Base-by-base conservation (phyloP, 2,888 invertebrate species). In the Cryptocephalus moraei region DNA sequence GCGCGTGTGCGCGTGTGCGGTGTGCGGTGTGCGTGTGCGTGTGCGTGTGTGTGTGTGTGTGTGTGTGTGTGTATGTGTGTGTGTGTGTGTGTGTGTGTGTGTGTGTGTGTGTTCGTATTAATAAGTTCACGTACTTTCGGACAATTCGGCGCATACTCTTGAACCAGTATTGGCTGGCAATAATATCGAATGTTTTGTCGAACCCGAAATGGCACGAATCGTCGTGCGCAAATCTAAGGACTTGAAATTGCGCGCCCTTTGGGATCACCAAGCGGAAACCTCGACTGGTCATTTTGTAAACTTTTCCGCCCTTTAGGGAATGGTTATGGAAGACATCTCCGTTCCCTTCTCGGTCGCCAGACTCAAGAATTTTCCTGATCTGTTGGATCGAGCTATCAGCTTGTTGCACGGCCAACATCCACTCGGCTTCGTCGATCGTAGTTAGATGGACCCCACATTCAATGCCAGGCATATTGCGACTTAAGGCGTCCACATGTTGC, bases 241-340 rank as follows among this genome's bases (percentile, higher is more conserved):
- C 22, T 41, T 45, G 45, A n/a, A 55, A 54, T 13, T 62, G 60
- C 8, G 65, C 53, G 45, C 60, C 56, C 50, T 54, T 50, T 2
- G 67, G 65, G 10, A 65, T 63, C 1, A 63, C 59, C 58, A 62
- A 63, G 44, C 36, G 14, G 8, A 10, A 31, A 31, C 41, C 41
- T 9, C 32, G 31, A 14, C 11, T 11, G 14, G 41, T 41, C 13
- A 12, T 12, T 13, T 41, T 41, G 14, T 41, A 41, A 8, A 41
- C 41, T 4, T 12, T 41, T 14, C 31, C 31, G 11, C 41, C 22
- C 14, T 22, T 13, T 9, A 41, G 14, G 8, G 14, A 22, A 12
- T 41, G 14, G 9, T 41, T 11, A 13, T n/a, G 8, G 10, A 41
- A 41, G 2, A 13, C 14, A 41, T 36, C 12, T 6, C 12, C 36